A percentile compares a stretch with the other conserved stretches of the same genome.
Conservation (phyloP, 2,888 invertebrate genomes). For the Nematopogon swammerdamellus region DNA sequence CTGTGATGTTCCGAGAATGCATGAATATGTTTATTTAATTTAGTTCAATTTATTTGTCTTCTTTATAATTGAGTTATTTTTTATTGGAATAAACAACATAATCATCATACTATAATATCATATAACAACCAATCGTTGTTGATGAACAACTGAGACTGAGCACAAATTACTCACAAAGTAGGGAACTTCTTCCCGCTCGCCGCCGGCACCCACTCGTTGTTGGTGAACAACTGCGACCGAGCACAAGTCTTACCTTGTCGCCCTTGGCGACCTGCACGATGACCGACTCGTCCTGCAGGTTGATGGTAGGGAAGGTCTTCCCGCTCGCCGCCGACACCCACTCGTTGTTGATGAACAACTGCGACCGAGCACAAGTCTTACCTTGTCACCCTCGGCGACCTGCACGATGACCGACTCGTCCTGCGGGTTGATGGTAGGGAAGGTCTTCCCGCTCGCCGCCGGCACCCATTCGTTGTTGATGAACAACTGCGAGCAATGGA, state of each 20-base stretch:
- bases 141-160: no score
- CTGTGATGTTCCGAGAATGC: no score
- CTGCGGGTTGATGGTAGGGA: conserved; percentile 80
- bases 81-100: no score
- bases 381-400: conserved; percentile 84
- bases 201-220: conserved; percentile 77
- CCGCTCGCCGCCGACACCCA: conserved; percentile 77
- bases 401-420: conserved; percentile 71
- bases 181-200: conserved; percentile 80
- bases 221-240: conserved; percentile 65
- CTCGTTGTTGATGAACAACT: conserved; percentile 78
- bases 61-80: no score
- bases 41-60: no score
- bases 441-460: conserved; percentile 80
- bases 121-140: no score
- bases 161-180: no score
- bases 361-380: conserved; percentile 24
- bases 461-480: conserved; percentile 82
- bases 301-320: conserved; percentile 79
- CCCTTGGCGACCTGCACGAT: conserved; percentile 78
- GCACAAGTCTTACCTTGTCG: conserved; percentile 60
- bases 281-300: conserved; percentile 73
- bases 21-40: no score
- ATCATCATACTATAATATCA: no score
- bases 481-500: no score